These are phyloP conservation scores for Proisotoma minuta DNA, from an alignment of 2,888 invertebrate genomes.

Conservation along the genomic window DNA sequence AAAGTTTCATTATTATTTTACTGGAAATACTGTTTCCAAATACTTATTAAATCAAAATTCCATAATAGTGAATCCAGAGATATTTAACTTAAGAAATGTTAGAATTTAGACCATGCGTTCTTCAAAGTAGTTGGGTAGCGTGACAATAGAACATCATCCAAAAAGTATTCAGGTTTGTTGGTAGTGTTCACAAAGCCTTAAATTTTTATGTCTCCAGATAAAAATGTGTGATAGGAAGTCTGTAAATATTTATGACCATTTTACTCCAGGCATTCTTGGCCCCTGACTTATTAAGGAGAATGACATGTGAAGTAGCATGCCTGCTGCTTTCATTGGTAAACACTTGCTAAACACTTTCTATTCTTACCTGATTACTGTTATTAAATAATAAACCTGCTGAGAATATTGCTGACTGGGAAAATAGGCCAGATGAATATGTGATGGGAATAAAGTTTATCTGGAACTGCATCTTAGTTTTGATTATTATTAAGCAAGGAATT, in stretches of 20 bases:
- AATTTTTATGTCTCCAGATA: conserved; percentile 11
- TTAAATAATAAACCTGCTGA: conserved; percentile 13
- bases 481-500: conserved; percentile 10
- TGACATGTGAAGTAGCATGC: not conserved
- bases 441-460: not conserved
- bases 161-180: no score
- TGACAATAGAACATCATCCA: conserved; percentile 9
- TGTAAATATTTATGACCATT: conserved; percentile 5
- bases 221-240: conserved; percentile 7
- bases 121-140: no score
- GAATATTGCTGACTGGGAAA: not conserved
- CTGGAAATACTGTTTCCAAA: no score
- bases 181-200: conserved; percentile 3
- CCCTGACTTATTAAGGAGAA: conserved; percentile 2
- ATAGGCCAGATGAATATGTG: not conserved
- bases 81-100: no score
- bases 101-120: no score
- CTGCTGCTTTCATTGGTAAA: conserved; percentile 7
- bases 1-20: no score
- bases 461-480: not conserved
- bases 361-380: conserved; percentile 10
- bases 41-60: no score
- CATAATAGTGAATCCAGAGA: no score
- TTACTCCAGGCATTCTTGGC: conserved; percentile 5
- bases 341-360: conserved; percentile 11